phyloP scores from a whole-genome alignment of 2,888 invertebrate species.

The Steinernema hermaphroditum region DNA sequence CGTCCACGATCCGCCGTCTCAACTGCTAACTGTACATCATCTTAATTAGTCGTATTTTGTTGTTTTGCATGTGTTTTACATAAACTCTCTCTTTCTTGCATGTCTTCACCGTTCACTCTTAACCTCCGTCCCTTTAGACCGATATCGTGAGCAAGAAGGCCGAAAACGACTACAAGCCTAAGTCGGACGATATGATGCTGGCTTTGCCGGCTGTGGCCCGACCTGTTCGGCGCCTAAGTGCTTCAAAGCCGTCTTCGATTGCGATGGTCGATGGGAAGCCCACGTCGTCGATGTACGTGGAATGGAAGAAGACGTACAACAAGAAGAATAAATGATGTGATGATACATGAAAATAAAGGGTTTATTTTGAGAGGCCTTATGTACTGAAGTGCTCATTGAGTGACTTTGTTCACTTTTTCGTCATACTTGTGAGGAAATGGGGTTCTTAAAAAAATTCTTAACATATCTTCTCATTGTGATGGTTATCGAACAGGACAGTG shows the following conservation, averaged over 20 bases:
- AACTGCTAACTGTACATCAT: not conserved
- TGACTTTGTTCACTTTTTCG: no score
- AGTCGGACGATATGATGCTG: not conserved
- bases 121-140: no score
- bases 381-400: no score
- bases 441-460: no score
- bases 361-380: no score
- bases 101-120: not conserved
- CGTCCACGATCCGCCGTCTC: not conserved
- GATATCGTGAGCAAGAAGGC: not conserved
- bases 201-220: not conserved
- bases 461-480: no score
- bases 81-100: not conserved
- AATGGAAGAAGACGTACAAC: not conserved
- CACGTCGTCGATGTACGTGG: not conserved
- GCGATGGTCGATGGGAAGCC: not conserved
- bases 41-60: not conserved
- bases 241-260: not conserved
- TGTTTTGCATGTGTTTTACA: not conserved
- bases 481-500: no score
- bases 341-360: not conserved
- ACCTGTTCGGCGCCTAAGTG: not conserved
- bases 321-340: conserved; percentile 3
- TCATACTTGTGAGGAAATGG: no score
- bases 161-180: conserved; percentile 5